Base-by-base conservation (phyloP, 2,797 vertebrate species). In the Vultur gryphus region DNA sequence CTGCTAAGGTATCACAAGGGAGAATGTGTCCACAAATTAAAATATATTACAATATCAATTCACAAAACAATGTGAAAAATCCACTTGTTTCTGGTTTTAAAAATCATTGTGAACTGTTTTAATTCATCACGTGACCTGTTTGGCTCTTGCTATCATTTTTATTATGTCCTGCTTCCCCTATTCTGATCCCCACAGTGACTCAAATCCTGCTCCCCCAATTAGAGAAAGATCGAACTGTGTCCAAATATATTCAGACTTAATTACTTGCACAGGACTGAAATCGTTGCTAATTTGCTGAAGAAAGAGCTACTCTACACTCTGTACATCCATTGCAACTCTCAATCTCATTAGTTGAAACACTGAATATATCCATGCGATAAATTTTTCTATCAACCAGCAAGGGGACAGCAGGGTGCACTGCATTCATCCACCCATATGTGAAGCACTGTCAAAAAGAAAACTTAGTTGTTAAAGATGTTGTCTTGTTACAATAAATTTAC, bases 181-280 rank as follows among this genome's bases (percentile, higher is more conserved):
- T 86, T 84, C 61, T 93, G 69, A 95, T 91, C 90, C 64, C 73
- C 54, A 65, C 17, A 79, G 66, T 61, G 83, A 88, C 48, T 96
- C 64, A 90, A 91, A 90, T 76, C 84, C 76, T 75, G 73, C 72
- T 86, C 61, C 92, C 55, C 81, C 65, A 87, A 16, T 80, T 58
- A 89, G 16, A 90, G 37, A 67, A 70, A 93, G 73, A 97, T 79
- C 44, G 55, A 97, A 90, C 51, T 29, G 71, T 88, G 70, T 58
- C 81, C 84, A 93, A 95, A 94, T 93, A 69, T 80, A 90, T 86
- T 90, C 93, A 78, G 89, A 75, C 75, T 94, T 84, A 92, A 88
- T 91, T 91, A 87, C 85, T 87, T 75, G 69, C 64, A 76, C 48
- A 84, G 90, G 76, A 90, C 83, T 8, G 12, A 95, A 95, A 93